A percentile compares a stretch with the other conserved stretches of the same genome.
Conservation (phyloP, 2,113 vertebrate species). For the Cinclus cinclus region DNA sequence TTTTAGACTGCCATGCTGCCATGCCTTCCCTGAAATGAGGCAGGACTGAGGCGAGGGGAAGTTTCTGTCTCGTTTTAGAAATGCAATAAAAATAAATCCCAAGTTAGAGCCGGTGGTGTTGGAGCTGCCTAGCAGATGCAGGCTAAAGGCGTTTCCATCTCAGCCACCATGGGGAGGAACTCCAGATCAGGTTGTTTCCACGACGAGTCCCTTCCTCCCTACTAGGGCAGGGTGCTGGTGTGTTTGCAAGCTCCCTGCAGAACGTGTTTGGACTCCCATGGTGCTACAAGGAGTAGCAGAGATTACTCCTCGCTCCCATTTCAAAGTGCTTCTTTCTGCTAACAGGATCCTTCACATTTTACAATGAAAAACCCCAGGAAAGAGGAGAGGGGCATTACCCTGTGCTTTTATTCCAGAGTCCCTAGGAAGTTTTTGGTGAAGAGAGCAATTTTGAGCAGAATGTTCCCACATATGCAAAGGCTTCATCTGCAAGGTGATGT, state of each 20-base stretch:
- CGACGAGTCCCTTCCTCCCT: fast-evolving
- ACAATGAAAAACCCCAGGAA: neutral
- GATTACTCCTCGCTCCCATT: neutral
- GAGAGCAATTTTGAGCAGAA: neutral
- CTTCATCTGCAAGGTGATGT: neutral
- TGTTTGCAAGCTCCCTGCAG: neutral
- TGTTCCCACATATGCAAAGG: neutral
- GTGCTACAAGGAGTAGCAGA: neutral
- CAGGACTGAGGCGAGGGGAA: neutral
- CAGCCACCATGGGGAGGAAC: neutral
- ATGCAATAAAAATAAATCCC: neutral
- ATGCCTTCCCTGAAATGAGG: neutral
- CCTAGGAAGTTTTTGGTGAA: neutral
- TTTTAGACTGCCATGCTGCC: neutral
- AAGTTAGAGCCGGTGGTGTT: neutral
- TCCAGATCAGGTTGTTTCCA: neutral
- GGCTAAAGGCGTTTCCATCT: neutral
- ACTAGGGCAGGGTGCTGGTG: neutral
- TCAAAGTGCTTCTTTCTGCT: neutral
- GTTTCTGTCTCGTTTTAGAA: neutral
- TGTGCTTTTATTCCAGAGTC: neutral
- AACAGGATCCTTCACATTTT: neutral
- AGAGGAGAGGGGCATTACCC: neutral
- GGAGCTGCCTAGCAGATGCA: neutral
- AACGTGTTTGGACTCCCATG: neutral